Evolutionary conservation across 2,888 invertebrate species (phyloP).

Genomic region (Mycalesis mineus): DNA sequence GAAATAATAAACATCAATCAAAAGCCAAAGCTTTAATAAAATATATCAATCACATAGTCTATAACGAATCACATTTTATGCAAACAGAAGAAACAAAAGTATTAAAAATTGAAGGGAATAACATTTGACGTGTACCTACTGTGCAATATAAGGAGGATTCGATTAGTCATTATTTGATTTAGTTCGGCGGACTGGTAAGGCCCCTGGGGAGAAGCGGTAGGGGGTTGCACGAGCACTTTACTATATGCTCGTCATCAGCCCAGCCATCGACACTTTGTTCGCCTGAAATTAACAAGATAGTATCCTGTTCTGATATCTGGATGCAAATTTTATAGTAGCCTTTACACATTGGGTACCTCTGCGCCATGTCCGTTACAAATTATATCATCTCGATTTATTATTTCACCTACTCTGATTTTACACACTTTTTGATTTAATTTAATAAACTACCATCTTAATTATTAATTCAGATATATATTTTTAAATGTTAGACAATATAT

Average conservation of each 20-base stretch:
- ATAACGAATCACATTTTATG: slow-evolving; percentile 72
- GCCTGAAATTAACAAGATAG: slow-evolving; percentile 49
- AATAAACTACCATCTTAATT: not conserved
- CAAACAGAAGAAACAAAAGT: slow-evolving; percentile 66
- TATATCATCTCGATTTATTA: not conserved
- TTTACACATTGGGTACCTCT: slow-evolving; percentile 7
- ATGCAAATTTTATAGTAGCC: slow-evolving; percentile 17
- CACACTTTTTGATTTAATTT: not conserved
- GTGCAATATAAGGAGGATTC: slow-evolving; percentile 76
- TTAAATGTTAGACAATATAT: too few species aligned
- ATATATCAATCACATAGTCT: slow-evolving; percentile 76
- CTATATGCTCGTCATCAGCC: slow-evolving; percentile 64
- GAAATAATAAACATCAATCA: slow-evolving; percentile 78
- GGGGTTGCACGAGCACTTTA: slow-evolving; percentile 66
- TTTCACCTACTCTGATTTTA: not conserved
- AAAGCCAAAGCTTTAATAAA: slow-evolving; percentile 67
- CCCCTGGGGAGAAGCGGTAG: slow-evolving; percentile 67
- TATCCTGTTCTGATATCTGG: slow-evolving; percentile 28
- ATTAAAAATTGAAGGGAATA: slow-evolving; percentile 74
- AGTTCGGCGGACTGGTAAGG: slow-evolving; percentile 66
- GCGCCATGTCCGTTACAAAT: not conserved
- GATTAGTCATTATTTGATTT: slow-evolving; percentile 79
- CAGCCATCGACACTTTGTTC: slow-evolving; percentile 66
- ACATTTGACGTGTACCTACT: slow-evolving; percentile 78
- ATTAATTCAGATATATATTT: too few species aligned